A percentile compares a stretch with the other conserved stretches of the same genome.
Evolutionary conservation across 2,797 vertebrate genomes (phyloP).

Genomic region (Catamblyrhynchus diadema): DNA sequence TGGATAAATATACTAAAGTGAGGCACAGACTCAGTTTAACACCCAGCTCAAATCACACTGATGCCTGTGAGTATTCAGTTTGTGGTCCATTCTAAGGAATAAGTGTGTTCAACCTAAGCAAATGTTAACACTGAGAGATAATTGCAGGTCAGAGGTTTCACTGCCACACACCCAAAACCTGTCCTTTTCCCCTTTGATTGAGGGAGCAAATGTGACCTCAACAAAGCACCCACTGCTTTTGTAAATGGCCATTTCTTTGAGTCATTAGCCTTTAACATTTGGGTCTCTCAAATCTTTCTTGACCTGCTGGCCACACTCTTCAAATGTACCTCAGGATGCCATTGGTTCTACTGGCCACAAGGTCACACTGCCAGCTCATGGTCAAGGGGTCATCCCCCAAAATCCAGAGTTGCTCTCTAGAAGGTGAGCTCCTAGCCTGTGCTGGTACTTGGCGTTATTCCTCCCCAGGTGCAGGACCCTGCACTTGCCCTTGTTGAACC

Average conservation of each 20-base stretch:
- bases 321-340: fast-evolving
- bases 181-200: fast-evolving
- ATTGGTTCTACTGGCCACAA: neutral
- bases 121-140: neutral
- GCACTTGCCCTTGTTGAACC: neutral
- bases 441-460: neutral
- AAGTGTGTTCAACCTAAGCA: neutral
- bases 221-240: neutral
- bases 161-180: neutral
- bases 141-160: neutral
- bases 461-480: fast-evolving
- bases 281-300: neutral
- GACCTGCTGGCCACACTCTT: neutral
- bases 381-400: neutral
- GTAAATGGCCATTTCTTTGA: neutral
- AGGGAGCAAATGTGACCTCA: neutral
- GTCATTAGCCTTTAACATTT: neutral
- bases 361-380: neutral
- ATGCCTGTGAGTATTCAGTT: neutral
- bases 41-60: neutral
- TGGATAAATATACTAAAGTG: neutral
- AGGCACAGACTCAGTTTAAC: neutral
- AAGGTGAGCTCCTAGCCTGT: neutral
- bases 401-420: neutral
- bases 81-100: neutral